Percentiles rank a stretch among this genome's conserved stretches.
Evolutionary conservation across 2,113 vertebrate genomes (phyloP).

Genomic region (Nestor notabilis): DNA sequence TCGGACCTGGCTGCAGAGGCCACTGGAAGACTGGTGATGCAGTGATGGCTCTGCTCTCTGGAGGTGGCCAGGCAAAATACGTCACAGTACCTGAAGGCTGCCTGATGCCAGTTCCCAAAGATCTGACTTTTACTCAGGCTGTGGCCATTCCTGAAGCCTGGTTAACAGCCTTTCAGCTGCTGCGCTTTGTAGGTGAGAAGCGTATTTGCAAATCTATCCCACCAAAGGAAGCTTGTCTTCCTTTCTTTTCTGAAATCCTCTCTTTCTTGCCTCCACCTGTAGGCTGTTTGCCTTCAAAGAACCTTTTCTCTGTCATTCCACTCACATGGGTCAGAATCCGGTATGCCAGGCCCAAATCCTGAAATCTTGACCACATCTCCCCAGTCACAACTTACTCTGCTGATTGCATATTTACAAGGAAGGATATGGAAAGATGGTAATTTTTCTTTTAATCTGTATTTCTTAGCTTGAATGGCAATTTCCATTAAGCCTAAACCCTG

Average conservation of each 20-base stretch:
- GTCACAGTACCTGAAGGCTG: conserved; percentile 78
- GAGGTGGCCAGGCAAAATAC: conserved; percentile 88
- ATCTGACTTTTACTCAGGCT: conserved; percentile 78
- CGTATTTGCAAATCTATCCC: not conserved
- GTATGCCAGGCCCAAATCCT: not conserved
- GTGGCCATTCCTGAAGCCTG: conserved; percentile 87
- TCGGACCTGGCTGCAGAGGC: conserved; percentile 72
- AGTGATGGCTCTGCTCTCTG: conserved; percentile 84
- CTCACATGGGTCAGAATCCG: not conserved
- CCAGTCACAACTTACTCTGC: not conserved
- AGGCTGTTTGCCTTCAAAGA: not conserved
- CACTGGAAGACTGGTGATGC: conserved; percentile 72
- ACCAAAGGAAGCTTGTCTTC: not conserved
- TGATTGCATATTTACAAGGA: not conserved
- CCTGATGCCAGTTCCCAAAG: conserved; percentile 78
- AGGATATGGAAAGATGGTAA: not conserved
- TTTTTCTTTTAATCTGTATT: not conserved
- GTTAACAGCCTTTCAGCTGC: conserved; percentile 87
- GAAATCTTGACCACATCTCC: not conserved
- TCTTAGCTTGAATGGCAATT: not conserved
- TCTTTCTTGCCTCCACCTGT: not conserved
- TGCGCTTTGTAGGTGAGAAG: conserved; percentile 81
- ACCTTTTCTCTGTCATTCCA: not conserved
- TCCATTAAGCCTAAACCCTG: not conserved
- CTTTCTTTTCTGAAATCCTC: not conserved